phyloP scores from a whole-genome alignment of 2,113 vertebrate species.

The Macquaria australasica region DNA sequence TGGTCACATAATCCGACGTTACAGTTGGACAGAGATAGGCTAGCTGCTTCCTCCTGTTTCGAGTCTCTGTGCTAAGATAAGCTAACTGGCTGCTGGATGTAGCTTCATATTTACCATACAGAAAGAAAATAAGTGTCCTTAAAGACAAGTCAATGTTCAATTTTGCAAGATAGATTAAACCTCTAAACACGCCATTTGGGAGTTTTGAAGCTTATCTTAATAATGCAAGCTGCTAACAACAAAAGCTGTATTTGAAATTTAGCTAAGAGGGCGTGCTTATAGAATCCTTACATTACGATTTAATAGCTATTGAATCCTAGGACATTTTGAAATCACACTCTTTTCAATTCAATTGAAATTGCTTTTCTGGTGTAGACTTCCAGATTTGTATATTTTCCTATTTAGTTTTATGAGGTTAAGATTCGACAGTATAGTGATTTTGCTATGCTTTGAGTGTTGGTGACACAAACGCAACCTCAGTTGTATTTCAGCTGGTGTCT shows the following conservation, averaged over 20 bases:
- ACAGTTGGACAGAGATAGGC: not conserved
- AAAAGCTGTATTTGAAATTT: not conserved
- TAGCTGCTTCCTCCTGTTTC: not conserved
- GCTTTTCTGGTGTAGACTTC: not conserved
- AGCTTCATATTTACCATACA: not conserved
- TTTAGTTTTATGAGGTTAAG: not conserved
- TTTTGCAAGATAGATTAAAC: not conserved
- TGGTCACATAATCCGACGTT: not conserved
- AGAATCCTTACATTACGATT: not conserved
- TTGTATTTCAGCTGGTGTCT: conserved; percentile 4
- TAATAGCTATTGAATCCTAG: not conserved
- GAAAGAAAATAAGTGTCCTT: not conserved
- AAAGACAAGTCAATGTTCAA: not conserved
- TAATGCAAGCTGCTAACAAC: not conserved
- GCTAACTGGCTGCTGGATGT: not conserved
- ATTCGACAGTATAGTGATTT: not conserved
- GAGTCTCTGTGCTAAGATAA: not conserved
- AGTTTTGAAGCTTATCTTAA: conserved; percentile 3
- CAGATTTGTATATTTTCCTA: not conserved
- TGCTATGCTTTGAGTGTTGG: not conserved
- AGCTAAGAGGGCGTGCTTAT: not conserved
- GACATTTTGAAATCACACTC: not conserved
- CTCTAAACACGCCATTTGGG: too few relatives aligned
- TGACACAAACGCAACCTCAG: conserved; percentile 2
- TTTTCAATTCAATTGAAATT: not conserved